Conservation (phyloP, 1,140 invertebrate species). For the Formica exsecta region DNA sequence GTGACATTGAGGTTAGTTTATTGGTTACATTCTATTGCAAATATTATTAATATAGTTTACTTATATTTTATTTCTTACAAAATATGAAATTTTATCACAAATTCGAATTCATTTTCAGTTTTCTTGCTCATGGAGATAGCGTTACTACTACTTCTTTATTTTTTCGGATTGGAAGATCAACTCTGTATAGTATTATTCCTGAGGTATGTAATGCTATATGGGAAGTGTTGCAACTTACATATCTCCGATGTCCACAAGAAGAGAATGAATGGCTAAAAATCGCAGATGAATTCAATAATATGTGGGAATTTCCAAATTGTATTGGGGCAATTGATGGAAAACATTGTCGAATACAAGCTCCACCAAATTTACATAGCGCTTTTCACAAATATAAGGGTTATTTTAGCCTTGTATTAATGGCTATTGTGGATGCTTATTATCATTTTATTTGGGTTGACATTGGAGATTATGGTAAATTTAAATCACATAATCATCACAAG, state of each 20-base stretch:
- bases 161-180: slow-evolving; percentile 13
- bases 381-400: not conserved
- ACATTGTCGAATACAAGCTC: not conserved
- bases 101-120: not conserved
- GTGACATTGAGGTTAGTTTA: slow-evolving; percentile 15
- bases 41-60: not conserved
- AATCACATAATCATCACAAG: not conserved
- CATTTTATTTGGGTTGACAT: slow-evolving; percentile 1
- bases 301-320: slow-evolving; percentile 9
- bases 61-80: not conserved
- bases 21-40: not conserved
- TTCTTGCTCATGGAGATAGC: not conserved
- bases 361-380: not conserved
- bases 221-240: not conserved
- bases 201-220: not conserved
- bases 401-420: slow-evolving; percentile 1
- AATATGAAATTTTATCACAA: not conserved
- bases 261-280: not conserved
- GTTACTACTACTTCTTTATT: not conserved
- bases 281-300: not conserved
- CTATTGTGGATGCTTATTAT: not conserved
- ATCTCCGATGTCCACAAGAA: not conserved
- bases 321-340: not conserved
- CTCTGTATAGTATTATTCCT: not conserved
- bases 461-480: slow-evolving; percentile 9